Evolutionary conservation across 2,113 vertebrate species (phyloP).

Genomic region (Neotoma lepida): DNA sequence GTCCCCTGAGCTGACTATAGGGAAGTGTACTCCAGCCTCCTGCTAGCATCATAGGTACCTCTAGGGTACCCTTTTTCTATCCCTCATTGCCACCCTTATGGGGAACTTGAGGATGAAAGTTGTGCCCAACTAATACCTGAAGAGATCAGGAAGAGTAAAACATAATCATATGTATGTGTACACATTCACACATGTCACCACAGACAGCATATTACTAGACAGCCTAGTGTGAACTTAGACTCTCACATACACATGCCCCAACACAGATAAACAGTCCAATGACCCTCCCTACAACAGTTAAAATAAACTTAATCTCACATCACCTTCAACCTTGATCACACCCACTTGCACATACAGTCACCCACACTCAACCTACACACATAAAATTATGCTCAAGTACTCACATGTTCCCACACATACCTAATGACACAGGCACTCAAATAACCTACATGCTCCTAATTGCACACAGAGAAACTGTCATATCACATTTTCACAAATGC

Average conservation of each 20-base stretch:
- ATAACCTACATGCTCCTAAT: neutral
- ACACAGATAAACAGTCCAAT: neutral
- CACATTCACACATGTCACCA: neutral
- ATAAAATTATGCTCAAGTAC: neutral
- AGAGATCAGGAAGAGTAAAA: neutral
- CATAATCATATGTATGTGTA: neutral
- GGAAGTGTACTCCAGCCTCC: neutral
- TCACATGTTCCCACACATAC: neutral
- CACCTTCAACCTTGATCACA: neutral
- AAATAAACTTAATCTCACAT: neutral
- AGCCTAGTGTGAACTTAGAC: neutral
- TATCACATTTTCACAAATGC: neutral
- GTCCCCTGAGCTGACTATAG: neutral
- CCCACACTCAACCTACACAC: neutral
- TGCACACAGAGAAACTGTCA: neutral
- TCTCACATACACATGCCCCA: neutral
- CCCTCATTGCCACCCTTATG: neutral
- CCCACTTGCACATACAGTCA: neutral
- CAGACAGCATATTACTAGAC: neutral
- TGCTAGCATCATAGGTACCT: neutral
- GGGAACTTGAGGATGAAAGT: neutral
- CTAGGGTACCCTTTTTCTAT: neutral
- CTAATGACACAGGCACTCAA: neutral
- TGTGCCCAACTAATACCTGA: neutral
- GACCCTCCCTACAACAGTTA: neutral